These are phyloP conservation scores for Blera fallax DNA, from an alignment of 2,888 invertebrate species.

Conservation along the genomic window DNA sequence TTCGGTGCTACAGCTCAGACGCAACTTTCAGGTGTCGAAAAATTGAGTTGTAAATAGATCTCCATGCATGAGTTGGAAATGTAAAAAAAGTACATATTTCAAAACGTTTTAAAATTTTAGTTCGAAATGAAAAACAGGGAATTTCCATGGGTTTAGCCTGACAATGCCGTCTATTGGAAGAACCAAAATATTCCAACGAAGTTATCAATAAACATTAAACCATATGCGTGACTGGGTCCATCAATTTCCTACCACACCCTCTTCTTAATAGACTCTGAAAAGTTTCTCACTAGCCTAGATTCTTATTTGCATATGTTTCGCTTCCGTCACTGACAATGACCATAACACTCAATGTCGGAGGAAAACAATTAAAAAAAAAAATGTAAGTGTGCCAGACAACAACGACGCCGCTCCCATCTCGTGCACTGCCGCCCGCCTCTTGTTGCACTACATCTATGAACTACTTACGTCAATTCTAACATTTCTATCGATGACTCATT, in stretches of 20 bases:
- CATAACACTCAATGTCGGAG: slow-evolving; percentile 8
- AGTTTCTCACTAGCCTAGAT: slow-evolving; percentile 4
- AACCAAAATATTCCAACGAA: too few species aligned
- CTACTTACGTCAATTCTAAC: slow-evolving; percentile 61
- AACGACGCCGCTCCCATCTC: not conserved
- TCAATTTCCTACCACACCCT: not conserved
- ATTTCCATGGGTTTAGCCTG: too few species aligned
- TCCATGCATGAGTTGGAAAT: too few species aligned
- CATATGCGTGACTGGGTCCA: not conserved
- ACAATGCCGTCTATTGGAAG: too few species aligned
- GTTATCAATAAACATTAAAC: not conserved
- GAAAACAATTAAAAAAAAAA: slow-evolving; percentile 35
- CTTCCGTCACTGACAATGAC: slow-evolving; percentile 6
- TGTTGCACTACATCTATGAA: slow-evolving; percentile 18
- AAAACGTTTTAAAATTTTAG: too few species aligned
- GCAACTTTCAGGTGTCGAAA: too few species aligned
- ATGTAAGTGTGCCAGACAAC: not conserved
- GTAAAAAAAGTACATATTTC: too few species aligned
- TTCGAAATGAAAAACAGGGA: too few species aligned
- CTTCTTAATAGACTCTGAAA: not conserved
- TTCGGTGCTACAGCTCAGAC: too few species aligned
- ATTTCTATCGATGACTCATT: slow-evolving; percentile 65
- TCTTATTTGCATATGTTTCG: slow-evolving; percentile 13
- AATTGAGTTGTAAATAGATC: too few species aligned
- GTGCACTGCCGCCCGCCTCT: not conserved